Evolutionary conservation across 2,113 vertebrate species (phyloP), one percentile per base, ranked within the genome.

Genomic region (Nothobranchius kuhntae): DNA sequence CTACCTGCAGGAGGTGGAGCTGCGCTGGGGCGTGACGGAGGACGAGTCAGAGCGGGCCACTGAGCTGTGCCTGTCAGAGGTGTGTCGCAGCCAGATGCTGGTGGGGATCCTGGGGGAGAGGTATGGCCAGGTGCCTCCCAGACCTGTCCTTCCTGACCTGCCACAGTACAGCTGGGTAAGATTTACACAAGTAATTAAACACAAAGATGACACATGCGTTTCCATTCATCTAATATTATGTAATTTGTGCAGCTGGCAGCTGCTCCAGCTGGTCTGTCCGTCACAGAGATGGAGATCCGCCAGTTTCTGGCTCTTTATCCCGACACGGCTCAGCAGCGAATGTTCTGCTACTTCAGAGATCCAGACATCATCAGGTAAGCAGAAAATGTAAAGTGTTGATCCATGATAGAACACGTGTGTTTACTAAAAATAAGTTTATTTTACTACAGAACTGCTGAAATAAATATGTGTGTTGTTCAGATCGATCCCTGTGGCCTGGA

Each of bases 11-110:
- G 94, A 94, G 71, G 93, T 97, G 11, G 95, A 97, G 65, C 91
- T 97, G 71, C 94, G 95, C 50, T 97, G 96, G 96, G 96, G 96
- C 0, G 74, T 97, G 75, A 95, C 95, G 0, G 95, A 96, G 85
- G 94, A 96, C 61, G 94, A 96, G 82, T 89, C 88, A 0, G 86
- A 86, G 52, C 92, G 94, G 52, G 85, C 93, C 14, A 44, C 92
- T 3, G 90, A 94, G 78, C 90, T 96, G 48, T 97, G 96, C 68
- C 92, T 97, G 5, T 86, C 92, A 0, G 95, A 96, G 86, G 96
- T 96, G 50, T 92, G 92, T 53, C 93, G 92, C 45, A 91, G 94
- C 2, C 94, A 96, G 71, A 89, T 96, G 82, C 86, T 97, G 71
- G 84, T 97, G 44, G 94, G 89, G 4, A 91, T 97, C 48, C 92